Percentiles rank a stretch among this genome's conserved stretches.
Conservation (phyloP, 2,888 invertebrate species). For the Drosophila nr. fundita region DNA sequence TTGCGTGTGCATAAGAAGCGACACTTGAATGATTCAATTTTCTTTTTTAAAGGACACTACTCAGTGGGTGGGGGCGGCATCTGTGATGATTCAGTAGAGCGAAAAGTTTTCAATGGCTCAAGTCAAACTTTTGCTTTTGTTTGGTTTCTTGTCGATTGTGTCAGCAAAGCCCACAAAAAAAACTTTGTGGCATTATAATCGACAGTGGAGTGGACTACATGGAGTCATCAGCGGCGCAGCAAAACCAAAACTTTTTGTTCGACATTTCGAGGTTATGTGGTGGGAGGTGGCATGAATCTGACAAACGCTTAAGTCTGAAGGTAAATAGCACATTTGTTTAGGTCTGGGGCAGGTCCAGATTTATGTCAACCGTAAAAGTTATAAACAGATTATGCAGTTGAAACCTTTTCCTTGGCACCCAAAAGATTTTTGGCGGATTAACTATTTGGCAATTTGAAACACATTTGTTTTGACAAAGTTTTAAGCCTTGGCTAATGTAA, state of each 20-base stretch:
- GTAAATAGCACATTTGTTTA: slow-evolving; percentile 11
- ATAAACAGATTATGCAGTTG: slow-evolving; percentile 35
- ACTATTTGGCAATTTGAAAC: not conserved
- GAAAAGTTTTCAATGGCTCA: slow-evolving; percentile 43
- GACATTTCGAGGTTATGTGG: slow-evolving; percentile 43
- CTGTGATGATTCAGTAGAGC: slow-evolving; percentile 38
- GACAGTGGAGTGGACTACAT: slow-evolving; percentile 13
- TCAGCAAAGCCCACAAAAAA: slow-evolving; percentile 17
- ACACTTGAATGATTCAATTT: slow-evolving; percentile 49
- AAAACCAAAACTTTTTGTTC: slow-evolving; percentile 32
- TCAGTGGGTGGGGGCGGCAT: slow-evolving; percentile 5
- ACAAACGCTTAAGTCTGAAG: slow-evolving; percentile 7
- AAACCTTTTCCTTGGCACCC: not conserved
- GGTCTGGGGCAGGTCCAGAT: slow-evolving; percentile 9
- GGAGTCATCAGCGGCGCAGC: slow-evolving; percentile 21
- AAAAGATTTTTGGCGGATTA: slow-evolving; percentile 5
- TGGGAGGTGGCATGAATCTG: slow-evolving; percentile 19
- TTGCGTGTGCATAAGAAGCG: slow-evolving; percentile 37
- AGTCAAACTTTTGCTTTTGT: slow-evolving; percentile 42
- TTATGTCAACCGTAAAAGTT: slow-evolving; percentile 36
- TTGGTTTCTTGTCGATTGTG: slow-evolving; percentile 34
- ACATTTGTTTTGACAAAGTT: not conserved
- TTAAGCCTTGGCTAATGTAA: not conserved
- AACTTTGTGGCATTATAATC: slow-evolving; percentile 22
- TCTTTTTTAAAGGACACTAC: slow-evolving; percentile 9